Conservation (phyloP, 1,140 invertebrate species). For the Atta texana region DNA sequence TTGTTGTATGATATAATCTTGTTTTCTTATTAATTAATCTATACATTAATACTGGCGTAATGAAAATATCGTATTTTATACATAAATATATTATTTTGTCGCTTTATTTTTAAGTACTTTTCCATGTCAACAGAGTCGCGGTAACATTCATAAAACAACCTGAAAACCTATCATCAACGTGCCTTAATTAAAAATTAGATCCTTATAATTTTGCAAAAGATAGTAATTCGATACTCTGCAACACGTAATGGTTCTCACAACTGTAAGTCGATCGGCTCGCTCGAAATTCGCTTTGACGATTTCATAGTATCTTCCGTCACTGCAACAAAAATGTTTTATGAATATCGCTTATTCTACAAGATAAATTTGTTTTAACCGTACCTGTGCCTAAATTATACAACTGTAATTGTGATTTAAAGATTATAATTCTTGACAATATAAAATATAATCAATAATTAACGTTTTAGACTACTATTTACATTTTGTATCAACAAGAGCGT, state of each 20-base stretch:
- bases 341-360: neutral
- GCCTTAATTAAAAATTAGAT: constrained; percentile 95
- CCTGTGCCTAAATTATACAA: too few relatives aligned
- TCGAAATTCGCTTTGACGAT: constrained; percentile 99
- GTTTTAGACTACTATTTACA: too few relatives aligned
- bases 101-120: constrained; percentile 4
- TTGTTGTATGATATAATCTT: constrained; percentile 21
- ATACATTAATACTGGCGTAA: constrained; percentile 20
- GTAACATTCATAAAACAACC: neutral
- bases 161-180: neutral
- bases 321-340: constrained; percentile 85
- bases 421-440: too few relatives aligned
- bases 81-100: neutral
- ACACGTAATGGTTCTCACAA: constrained; percentile 98
- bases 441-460: too few relatives aligned
- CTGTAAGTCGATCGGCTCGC: constrained; percentile 97
- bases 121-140: neutral
- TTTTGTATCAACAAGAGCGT: too few relatives aligned
- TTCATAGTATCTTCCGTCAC: constrained; percentile 99
- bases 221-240: constrained; percentile 97
- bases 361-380: too few relatives aligned
- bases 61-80: constrained; percentile 1
- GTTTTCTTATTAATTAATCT: neutral
- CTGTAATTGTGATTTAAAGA: too few relatives aligned
- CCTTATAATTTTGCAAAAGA: constrained; percentile 96